These are phyloP conservation scores for Taeniopygia guttata DNA, from an alignment of 2,797 vertebrate genomes.

Conservation along the genomic window DNA sequence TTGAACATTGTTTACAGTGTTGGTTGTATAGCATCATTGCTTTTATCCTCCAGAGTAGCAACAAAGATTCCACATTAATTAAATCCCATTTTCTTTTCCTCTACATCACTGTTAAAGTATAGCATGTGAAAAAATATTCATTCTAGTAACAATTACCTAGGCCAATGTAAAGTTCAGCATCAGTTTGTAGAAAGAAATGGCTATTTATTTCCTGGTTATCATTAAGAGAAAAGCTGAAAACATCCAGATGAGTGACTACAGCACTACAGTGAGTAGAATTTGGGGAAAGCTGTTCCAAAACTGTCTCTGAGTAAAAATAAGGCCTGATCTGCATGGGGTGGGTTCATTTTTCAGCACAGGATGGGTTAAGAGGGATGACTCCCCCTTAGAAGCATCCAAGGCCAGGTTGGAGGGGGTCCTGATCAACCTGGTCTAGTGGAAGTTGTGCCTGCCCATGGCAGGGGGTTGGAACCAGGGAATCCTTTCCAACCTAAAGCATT, in stretches of 20 bases:
- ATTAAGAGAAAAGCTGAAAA: background rate
- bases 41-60: background rate
- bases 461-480: background rate
- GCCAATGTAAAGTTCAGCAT: background rate
- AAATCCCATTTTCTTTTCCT: background rate
- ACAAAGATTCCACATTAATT: background rate
- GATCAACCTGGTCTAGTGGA: background rate
- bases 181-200: background rate
- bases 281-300: background rate
- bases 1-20: background rate
- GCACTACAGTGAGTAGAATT: background rate
- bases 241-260: background rate
- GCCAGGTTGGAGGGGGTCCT: background rate
- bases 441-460: background rate
- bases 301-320: background rate
- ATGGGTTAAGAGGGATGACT: rapidly evolving
- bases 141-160: background rate
- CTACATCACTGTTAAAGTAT: background rate
- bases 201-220: background rate
- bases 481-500: background rate
- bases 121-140: rapidly evolving
- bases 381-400: background rate
- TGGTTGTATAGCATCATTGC: background rate
- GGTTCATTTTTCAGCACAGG: background rate
- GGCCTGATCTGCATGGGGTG: background rate